Evolutionary conservation across 2,113 vertebrate species (phyloP).

Genomic region (Panthera tigris): DNA sequence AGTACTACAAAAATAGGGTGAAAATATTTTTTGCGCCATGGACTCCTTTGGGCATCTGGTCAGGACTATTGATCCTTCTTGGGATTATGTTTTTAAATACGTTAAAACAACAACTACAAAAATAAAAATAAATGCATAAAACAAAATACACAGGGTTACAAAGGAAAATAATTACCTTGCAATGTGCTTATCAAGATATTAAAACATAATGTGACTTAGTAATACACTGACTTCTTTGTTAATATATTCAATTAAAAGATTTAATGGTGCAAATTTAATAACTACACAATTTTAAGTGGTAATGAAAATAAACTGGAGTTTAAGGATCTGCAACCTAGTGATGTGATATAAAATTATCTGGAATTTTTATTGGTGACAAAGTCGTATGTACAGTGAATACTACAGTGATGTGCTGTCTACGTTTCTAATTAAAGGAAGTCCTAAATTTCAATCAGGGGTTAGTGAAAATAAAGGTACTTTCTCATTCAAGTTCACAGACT

Average conservation of each 20-base stretch:
- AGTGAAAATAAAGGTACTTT: neutral
- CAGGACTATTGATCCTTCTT: neutral
- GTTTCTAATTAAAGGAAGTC: neutral
- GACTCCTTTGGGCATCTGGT: neutral
- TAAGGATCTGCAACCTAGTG: neutral
- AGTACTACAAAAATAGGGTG: neutral
- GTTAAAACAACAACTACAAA: too few relatives aligned
- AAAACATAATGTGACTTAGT: neutral
- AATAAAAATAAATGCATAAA: too few relatives aligned
- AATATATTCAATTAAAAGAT: neutral
- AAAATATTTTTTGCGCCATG: neutral
- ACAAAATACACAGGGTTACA: neutral
- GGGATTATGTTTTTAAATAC: neutral
- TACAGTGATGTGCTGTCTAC: neutral
- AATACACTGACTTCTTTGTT: neutral
- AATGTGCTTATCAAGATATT: neutral
- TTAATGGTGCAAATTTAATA: neutral
- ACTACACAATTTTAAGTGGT: neutral
- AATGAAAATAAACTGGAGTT: neutral
- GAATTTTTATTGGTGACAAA: neutral
- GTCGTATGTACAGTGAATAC: neutral
- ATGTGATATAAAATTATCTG: neutral
- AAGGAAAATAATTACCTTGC: neutral
- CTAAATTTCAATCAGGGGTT: neutral
- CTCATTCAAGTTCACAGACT: neutral